Evolutionary conservation across 2,888 invertebrate genomes (phyloP).

Genomic region (Pheosia tremula): DNA sequence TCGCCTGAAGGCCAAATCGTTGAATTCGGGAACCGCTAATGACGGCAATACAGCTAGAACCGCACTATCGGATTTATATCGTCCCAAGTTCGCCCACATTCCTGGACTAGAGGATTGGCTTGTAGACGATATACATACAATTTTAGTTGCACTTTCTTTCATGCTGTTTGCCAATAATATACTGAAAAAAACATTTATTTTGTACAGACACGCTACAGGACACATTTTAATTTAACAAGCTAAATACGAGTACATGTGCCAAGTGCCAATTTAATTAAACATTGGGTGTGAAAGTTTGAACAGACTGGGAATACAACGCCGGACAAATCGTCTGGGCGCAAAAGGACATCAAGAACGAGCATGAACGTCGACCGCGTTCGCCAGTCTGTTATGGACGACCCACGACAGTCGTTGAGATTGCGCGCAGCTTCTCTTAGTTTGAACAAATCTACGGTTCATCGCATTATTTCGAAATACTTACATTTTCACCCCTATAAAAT

Average conservation of each 20-base stretch:
- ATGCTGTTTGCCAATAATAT: too few relatives aligned
- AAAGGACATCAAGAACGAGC: slow-evolving; percentile 38
- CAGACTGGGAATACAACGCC: slow-evolving; percentile 38
- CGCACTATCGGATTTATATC: too few relatives aligned
- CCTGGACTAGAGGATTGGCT: too few relatives aligned
- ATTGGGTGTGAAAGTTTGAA: slow-evolving; percentile 37
- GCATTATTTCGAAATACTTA: slow-evolving; percentile 33
- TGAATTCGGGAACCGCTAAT: too few relatives aligned
- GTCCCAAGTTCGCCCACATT: too few relatives aligned
- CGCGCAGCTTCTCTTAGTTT: slow-evolving; percentile 29
- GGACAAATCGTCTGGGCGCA: slow-evolving; percentile 32
- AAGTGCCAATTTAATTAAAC: slow-evolving; percentile 33
- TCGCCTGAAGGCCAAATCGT: too few relatives aligned
- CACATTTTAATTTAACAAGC: slow-evolving; percentile 20
- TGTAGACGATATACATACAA: too few relatives aligned
- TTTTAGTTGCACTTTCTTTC: too few relatives aligned
- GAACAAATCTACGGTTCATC: slow-evolving; percentile 33
- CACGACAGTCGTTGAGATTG: slow-evolving; percentile 22
- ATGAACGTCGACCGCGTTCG: slow-evolving; percentile 34
- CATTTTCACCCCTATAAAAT: slow-evolving; percentile 32
- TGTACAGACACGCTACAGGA: too few relatives aligned
- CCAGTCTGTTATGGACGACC: slow-evolving; percentile 32
- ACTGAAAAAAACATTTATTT: too few relatives aligned
- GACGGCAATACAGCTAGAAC: too few relatives aligned
- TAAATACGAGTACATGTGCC: slow-evolving; percentile 12